Evolutionary conservation across 2,797 vertebrate species (phyloP).

Genomic region (Enteromius paludinosus): DNA sequence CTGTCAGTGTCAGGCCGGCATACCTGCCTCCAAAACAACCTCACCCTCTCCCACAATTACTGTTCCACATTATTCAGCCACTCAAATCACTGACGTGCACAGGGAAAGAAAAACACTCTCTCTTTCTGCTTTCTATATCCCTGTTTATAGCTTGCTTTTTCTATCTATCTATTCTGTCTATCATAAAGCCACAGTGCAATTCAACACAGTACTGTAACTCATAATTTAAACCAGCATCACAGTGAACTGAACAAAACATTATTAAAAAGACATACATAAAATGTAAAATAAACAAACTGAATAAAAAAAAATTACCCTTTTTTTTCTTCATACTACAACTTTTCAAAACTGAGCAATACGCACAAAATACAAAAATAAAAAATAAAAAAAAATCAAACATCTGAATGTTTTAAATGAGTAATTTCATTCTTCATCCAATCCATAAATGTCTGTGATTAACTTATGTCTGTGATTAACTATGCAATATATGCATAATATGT

Average conservation of each 20-base stretch:
- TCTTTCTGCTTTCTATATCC: not conserved
- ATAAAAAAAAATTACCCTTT: not conserved
- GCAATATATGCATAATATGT: not conserved
- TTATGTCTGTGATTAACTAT: no score
- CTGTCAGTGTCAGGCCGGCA: constrained; percentile 63
- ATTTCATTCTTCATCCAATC: constrained; percentile 70
- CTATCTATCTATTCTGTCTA: not conserved
- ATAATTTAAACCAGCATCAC: constrained; percentile 52
- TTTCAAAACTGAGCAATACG: constrained; percentile 36
- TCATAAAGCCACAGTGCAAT: constrained; percentile 53
- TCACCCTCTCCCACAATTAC: constrained; percentile 62
- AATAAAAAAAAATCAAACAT: constrained; percentile 60
- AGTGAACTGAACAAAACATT: constrained; percentile 51
- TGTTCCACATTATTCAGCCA: constrained; percentile 63
- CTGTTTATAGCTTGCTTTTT: not conserved
- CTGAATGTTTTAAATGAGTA: constrained; percentile 65
- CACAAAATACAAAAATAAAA: constrained; percentile 63
- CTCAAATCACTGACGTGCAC: constrained; percentile 61
- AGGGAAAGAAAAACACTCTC: not conserved
- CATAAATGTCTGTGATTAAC: constrained; percentile 44
- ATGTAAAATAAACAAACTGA: no score
- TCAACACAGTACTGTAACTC: constrained; percentile 62
- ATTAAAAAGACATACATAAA: no score
- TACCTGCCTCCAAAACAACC: constrained; percentile 67
- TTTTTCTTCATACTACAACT: not conserved